phyloP scores from a whole-genome alignment of 2,113 vertebrate species.

The Pelodiscus sinensis region DNA sequence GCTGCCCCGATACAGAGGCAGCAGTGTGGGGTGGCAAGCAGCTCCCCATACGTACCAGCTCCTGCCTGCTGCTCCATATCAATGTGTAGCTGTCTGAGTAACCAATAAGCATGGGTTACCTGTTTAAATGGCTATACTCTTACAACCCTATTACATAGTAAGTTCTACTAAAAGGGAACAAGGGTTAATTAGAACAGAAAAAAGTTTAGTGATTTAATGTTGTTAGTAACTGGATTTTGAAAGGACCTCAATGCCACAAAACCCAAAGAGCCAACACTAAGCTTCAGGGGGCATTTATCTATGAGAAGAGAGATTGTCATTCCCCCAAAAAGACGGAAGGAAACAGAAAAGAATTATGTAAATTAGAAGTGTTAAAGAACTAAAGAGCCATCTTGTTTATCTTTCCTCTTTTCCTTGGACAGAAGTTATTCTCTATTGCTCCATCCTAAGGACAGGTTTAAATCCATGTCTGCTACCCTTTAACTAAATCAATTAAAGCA shows the following conservation, averaged over 20 bases:
- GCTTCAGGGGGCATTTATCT: neutral
- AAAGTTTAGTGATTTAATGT: neutral
- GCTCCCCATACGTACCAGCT: too few relatives aligned
- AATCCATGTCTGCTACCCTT: neutral
- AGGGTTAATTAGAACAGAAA: neutral
- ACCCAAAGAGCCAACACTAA: neutral
- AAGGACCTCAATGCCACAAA: accelerated
- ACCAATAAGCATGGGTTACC: too few relatives aligned
- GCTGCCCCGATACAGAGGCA: too few relatives aligned
- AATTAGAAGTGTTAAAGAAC: neutral
- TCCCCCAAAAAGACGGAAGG: neutral
- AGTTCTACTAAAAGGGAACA: neutral
- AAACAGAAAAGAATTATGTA: neutral
- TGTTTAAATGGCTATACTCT: too few relatives aligned
- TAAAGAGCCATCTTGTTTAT: neutral
- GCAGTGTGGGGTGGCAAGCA: too few relatives aligned
- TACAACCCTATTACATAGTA: too few relatives aligned
- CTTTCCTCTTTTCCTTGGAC: neutral
- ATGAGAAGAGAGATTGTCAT: neutral
- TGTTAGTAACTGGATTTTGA: accelerated
- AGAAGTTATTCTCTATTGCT: neutral
- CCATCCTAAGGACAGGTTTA: neutral
- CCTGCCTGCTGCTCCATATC: too few relatives aligned
- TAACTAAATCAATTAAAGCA: neutral
- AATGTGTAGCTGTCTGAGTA: too few relatives aligned